Evolutionary conservation across 1,140 invertebrate species (phyloP).

Genomic region (Neotoxoptera formosana): DNA sequence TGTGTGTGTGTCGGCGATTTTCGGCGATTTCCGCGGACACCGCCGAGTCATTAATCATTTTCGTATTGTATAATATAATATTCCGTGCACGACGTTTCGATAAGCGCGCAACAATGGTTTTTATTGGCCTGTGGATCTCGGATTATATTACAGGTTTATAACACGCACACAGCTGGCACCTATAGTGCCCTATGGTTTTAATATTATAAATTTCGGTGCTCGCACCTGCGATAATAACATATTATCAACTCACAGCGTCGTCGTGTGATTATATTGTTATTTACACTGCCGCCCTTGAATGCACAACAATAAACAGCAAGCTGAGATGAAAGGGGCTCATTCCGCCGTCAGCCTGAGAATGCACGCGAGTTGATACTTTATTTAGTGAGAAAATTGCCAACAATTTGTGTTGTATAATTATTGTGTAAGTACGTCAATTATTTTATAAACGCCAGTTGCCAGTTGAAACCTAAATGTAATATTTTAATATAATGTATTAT

Average conservation of each 20-base stretch:
- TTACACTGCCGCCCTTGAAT: not conserved
- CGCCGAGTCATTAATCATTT: not conserved
- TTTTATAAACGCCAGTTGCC: not conserved
- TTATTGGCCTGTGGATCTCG: not conserved
- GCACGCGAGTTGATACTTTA: not conserved
- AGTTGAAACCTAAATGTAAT: not conserved
- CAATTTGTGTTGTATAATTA: not conserved
- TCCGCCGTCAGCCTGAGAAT: not conserved
- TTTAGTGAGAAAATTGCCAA: not conserved
- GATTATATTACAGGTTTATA: not conserved
- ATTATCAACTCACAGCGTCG: not conserved
- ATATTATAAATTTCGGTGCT: not conserved
- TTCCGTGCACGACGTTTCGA: not conserved
- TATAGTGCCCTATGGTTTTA: not conserved
- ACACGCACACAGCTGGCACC: not conserved
- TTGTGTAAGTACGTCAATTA: not conserved
- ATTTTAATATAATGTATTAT: not conserved
- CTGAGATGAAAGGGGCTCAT: not conserved
- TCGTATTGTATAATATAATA: not conserved
- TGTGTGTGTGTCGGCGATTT: not conserved
- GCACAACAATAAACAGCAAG: not conserved
- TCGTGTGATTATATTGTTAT: not conserved
- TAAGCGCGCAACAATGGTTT: slow-evolving; percentile 2
- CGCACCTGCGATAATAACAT: not conserved
- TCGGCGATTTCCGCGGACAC: slow-evolving; percentile 14